These are phyloP conservation scores for Solenopsis fugax DNA, from an alignment of 1,140 invertebrate genomes.

Conservation along the genomic window DNA sequence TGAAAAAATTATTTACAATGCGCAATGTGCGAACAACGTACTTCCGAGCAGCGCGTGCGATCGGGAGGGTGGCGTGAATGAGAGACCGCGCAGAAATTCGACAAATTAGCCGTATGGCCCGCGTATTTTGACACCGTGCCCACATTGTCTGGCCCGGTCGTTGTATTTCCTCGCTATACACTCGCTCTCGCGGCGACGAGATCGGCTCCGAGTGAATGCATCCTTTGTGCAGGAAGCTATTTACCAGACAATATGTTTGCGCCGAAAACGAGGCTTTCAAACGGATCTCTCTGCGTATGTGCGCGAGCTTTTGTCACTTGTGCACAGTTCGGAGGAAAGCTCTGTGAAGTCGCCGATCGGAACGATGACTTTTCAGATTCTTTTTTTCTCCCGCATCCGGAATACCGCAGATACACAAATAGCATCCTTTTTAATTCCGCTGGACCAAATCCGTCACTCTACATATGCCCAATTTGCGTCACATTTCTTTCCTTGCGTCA, in stretches of 20 bases:
- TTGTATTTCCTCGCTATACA: slow-evolving; percentile 69
- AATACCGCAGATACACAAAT: neutral
- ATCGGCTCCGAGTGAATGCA: slow-evolving; percentile 80
- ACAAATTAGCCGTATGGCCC: slow-evolving; percentile 86
- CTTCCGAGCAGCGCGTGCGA: slow-evolving; percentile 27
- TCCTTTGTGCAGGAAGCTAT: slow-evolving; percentile 79
- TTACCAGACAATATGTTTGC: slow-evolving; percentile 76
- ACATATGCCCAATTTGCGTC: neutral
- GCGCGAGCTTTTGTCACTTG: slow-evolving; percentile 18
- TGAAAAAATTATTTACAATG: slow-evolving; percentile 57
- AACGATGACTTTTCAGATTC: slow-evolving; percentile 2
- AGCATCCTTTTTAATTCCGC: neutral
- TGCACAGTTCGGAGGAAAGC: neutral
- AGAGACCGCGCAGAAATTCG: slow-evolving; percentile 77
- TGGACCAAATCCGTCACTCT: neutral
- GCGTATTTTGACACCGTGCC: slow-evolving; percentile 84
- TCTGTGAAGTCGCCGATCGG: neutral
- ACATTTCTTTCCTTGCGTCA: no score
- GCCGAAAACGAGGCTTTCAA: slow-evolving; percentile 54
- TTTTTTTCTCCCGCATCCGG: neutral
- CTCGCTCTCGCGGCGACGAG: slow-evolving; percentile 68
- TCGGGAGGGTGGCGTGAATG: slow-evolving; percentile 68
- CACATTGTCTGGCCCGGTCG: slow-evolving; percentile 78
- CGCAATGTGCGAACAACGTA: slow-evolving; percentile 55
- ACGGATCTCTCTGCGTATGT: slow-evolving; percentile 27